Evolutionary conservation across 2,888 invertebrate genomes (phyloP).

Genomic region (Clunio marinus): DNA sequence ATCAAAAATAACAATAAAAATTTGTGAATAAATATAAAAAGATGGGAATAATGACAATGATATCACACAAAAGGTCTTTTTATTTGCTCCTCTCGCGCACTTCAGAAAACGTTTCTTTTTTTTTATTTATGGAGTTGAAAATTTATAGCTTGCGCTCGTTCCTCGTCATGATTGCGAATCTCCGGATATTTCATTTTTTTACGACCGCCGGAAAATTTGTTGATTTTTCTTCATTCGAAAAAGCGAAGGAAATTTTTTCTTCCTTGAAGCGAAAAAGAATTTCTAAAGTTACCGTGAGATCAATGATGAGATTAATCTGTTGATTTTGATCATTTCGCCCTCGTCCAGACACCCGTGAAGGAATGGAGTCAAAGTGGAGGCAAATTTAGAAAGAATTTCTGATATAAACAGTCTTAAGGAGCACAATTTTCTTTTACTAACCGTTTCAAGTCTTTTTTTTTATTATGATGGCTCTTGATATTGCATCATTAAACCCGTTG

Average conservation of each 20-base stretch:
- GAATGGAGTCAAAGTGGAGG: too few species aligned
- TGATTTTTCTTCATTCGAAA: not conserved
- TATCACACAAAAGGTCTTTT: not conserved
- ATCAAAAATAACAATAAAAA: constrained; percentile 21
- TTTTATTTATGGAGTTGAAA: constrained; percentile 17
- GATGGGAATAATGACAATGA: constrained; percentile 7
- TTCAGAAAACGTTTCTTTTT: not conserved
- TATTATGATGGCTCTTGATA: constrained; percentile 30
- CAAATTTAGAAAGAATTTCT: not conserved
- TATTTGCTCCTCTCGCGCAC: not conserved
- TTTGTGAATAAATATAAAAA: constrained; percentile 24
- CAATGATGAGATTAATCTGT: not conserved
- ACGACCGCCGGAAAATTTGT: constrained; percentile 4
- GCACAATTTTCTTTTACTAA: too few species aligned
- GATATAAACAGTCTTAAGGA: too few species aligned
- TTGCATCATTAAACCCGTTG: constrained; percentile 33
- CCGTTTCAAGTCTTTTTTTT: too few species aligned
- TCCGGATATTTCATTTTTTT: constrained; percentile 12
- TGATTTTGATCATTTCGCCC: not conserved
- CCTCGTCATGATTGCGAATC: not conserved
- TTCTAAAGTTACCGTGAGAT: not conserved
- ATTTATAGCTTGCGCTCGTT: not conserved
- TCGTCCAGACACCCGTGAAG: not conserved
- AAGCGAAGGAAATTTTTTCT: not conserved
- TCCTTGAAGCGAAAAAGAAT: not conserved